These are phyloP conservation scores for Dastarcus helophoroides DNA, from an alignment of 2,888 invertebrate genomes.

Conservation along the genomic window DNA sequence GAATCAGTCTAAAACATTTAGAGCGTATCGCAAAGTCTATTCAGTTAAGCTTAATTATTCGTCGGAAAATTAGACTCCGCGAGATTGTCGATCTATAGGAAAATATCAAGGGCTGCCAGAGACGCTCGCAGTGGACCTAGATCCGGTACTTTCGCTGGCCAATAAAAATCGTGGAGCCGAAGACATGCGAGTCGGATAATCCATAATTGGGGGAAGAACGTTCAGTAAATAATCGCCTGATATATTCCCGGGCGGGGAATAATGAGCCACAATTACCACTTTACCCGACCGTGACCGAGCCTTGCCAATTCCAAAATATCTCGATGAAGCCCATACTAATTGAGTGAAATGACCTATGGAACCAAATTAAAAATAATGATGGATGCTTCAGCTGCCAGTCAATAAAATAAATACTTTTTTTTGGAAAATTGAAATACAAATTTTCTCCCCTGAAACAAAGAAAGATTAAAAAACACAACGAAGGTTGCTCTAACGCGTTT, in stretches of 20 bases:
- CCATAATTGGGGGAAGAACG: slow-evolving; percentile 61
- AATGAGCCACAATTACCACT: slow-evolving; percentile 74
- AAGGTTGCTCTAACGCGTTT: too few relatives aligned
- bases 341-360: slow-evolving; percentile 84
- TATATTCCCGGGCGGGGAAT: slow-evolving; percentile 68
- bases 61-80: too few relatives aligned
- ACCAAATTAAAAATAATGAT: too few relatives aligned
- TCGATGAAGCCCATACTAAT: slow-evolving; percentile 69
- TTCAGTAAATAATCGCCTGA: slow-evolving; percentile 64
- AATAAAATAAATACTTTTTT: too few relatives aligned
- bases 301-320: slow-evolving; percentile 70
- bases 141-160: slow-evolving; percentile 19
- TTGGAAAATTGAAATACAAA: too few relatives aligned
- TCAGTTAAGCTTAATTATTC: too few relatives aligned
- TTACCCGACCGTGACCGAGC: slow-evolving; percentile 67
- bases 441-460: too few relatives aligned
- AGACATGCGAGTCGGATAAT: slow-evolving; percentile 17
- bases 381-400: too few relatives aligned
- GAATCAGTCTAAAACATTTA: too few relatives aligned
- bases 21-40: too few relatives aligned
- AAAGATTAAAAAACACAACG: too few relatives aligned
- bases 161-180: slow-evolving; percentile 12
- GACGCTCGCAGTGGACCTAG: slow-evolving; percentile 18
- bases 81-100: too few relatives aligned
- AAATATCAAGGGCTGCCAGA: slow-evolving; percentile 12